Evolutionary conservation across 1,140 invertebrate genomes (phyloP), one percentile per base, ranked within the genome.

Genomic region (Acarapis woodi): DNA sequence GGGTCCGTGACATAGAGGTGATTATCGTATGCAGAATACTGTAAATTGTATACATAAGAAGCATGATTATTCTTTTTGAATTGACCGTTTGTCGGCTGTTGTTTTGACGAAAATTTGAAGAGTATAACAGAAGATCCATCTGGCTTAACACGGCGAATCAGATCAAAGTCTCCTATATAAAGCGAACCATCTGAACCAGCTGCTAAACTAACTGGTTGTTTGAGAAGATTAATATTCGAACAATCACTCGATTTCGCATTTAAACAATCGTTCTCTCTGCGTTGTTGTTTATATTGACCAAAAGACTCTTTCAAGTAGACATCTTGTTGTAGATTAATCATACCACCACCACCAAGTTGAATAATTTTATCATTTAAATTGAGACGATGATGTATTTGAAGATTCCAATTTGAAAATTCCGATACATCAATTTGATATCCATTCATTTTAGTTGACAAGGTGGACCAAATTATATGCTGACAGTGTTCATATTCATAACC

Each of bases 351-450:
- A 19, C 87, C 87, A 53, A 88, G 88, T 53, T 93, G 83, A 28
- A 94, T 57, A 44, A 93, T 87, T 25, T 64, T 83, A 64, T 90
- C 80, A 49, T 85, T 75, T 62, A 88, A 88, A 53, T 96, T 94
- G 57, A 94, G 93, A 53, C 88, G 80, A 54, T 96, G 87, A 58
- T 94, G 87, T 37, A 94, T 85, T 51, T 94, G 77, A 15, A 97
- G 57, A 38, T 87, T 87, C 88, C 87, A 96, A 9, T 80, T 83
- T 1, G 85, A 85, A 31, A 96, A 76, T 51, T 90, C 80, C 0
- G 85, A 87, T 39, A 90, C 88, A 44, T 87, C 79, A 22, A 94
- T 77, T 53, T 93, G 82, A 58, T 88, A 90, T n/a, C 87, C 90
- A 54, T 82, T 74, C 42, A 96, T 57, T 15, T 72, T 79, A 2